Evolutionary conservation across 2,888 invertebrate genomes (phyloP).

Genomic region (Torymus texanus): DNA sequence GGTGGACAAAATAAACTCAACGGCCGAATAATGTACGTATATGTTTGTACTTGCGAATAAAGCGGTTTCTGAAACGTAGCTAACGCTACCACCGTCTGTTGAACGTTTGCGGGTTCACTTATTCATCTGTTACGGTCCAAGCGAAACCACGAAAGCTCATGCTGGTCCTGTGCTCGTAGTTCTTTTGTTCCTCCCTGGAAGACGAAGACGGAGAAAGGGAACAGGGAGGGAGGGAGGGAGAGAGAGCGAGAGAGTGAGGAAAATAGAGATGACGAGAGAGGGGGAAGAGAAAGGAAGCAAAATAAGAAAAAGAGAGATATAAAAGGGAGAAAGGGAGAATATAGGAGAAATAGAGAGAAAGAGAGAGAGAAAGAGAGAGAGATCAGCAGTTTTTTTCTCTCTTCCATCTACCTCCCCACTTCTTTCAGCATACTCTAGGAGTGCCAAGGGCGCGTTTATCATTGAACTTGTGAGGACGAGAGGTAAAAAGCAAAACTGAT

Average conservation of each 20-base stretch:
- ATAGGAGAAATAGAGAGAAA: too few relatives aligned
- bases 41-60: not conserved
- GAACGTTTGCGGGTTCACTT: slow-evolving; percentile 30
- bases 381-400: not conserved
- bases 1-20: too few relatives aligned
- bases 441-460: slow-evolving; percentile 9
- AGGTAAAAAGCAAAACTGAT: not conserved
- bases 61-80: slow-evolving; percentile 29
- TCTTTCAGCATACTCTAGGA: not conserved
- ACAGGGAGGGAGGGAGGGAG: too few relatives aligned
- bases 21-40: slow-evolving; percentile 10
- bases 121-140: slow-evolving; percentile 24
- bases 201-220: too few relatives aligned
- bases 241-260: too few relatives aligned
- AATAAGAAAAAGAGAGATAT: too few relatives aligned
- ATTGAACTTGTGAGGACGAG: slow-evolving; percentile 20
- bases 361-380: not conserved
- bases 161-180: not conserved
- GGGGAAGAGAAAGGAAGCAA: too few relatives aligned
- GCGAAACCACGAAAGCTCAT: slow-evolving; percentile 7
- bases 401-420: not conserved
- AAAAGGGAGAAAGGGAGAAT: too few relatives aligned
- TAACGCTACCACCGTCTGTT: not conserved
- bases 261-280: not conserved
- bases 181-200: slow-evolving; percentile 23